Evolutionary conservation across 2,113 vertebrate species (phyloP).

Genomic region (Paralichthys olivaceus): DNA sequence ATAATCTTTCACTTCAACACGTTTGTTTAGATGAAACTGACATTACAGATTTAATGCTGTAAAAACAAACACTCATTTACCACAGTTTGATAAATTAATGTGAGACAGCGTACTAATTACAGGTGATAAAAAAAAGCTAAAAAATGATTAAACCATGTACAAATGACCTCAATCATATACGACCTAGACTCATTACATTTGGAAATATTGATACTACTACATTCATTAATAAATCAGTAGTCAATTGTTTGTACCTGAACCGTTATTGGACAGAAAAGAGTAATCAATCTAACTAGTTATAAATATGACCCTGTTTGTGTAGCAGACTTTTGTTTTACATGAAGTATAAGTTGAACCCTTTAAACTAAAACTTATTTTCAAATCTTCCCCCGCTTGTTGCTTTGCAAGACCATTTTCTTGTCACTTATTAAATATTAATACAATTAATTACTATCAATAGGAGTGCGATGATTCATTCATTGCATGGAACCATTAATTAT

Average conservation of each 20-base stretch:
- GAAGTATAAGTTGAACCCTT: conserved; percentile 13
- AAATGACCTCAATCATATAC: neutral
- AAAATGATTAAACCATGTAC: conserved; percentile 23
- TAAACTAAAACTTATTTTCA: conserved; percentile 35
- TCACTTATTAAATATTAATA: conserved; percentile 58
- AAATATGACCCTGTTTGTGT: conserved; percentile 22
- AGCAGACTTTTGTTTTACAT: neutral
- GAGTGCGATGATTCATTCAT: conserved; percentile 57
- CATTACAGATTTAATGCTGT: conserved; percentile 8
- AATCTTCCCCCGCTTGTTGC: conserved; percentile 5
- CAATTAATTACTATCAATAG: conserved; percentile 55
- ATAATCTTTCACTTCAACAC: neutral
- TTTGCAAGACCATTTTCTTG: conserved; percentile 23
- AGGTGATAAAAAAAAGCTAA: conserved; percentile 23
- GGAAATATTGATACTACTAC: conserved; percentile 39
- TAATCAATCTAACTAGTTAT: conserved; percentile 35
- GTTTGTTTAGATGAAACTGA: neutral
- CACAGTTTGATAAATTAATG: conserved; percentile 22
- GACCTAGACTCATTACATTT: conserved; percentile 38
- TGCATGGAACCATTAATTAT: conserved; percentile 55
- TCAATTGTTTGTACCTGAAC: conserved; percentile 39
- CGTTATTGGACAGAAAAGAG: conserved; percentile 25
- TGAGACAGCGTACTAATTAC: conserved; percentile 38
- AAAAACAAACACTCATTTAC: conserved; percentile 34
- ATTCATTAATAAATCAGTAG: conserved; percentile 41